Evolutionary conservation across 2,888 invertebrate genomes (phyloP).

Genomic region (Melipona bicolor): DNA sequence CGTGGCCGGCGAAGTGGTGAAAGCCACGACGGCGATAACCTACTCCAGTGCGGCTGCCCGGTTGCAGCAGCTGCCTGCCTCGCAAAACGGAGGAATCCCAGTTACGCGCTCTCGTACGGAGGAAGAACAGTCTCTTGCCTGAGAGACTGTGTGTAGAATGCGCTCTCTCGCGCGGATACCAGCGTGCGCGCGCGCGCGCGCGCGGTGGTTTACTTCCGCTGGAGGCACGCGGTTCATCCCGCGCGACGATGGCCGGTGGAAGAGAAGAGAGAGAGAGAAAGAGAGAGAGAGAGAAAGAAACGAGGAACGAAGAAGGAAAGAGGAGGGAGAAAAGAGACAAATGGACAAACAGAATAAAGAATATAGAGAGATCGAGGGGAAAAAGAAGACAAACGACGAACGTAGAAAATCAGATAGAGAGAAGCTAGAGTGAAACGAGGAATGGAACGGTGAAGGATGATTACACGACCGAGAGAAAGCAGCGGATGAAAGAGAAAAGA

Average conservation of each 20-base stretch:
- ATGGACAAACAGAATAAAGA: slow-evolving; percentile 35
- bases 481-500: slow-evolving; percentile 43
- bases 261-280: neutral
- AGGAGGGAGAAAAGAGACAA: slow-evolving; percentile 17
- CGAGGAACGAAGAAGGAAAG: neutral
- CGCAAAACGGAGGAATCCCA: slow-evolving; percentile 63
- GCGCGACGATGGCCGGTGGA: neutral
- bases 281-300: slow-evolving; percentile 11
- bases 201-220: slow-evolving; percentile 63
- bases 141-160: slow-evolving; percentile 43
- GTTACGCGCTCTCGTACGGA: slow-evolving; percentile 51
- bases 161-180: slow-evolving; percentile 41
- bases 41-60: slow-evolving; percentile 56
- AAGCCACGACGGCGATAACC: slow-evolving; percentile 65
- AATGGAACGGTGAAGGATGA: slow-evolving; percentile 44
- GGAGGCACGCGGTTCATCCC: slow-evolving; percentile 47
- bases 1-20: slow-evolving; percentile 52
- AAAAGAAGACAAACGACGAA: slow-evolving; percentile 16
- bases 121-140: slow-evolving; percentile 39
- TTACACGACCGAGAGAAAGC: slow-evolving; percentile 61
- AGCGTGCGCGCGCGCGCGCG: slow-evolving; percentile 24
- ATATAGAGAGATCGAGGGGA: slow-evolving; percentile 36
- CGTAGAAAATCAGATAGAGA: slow-evolving; percentile 19
- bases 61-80: slow-evolving; percentile 60
- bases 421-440: slow-evolving; percentile 56